These are phyloP conservation scores for Drosophila prolongata DNA, from an alignment of 2,888 invertebrate genomes.

Conservation along the genomic window DNA sequence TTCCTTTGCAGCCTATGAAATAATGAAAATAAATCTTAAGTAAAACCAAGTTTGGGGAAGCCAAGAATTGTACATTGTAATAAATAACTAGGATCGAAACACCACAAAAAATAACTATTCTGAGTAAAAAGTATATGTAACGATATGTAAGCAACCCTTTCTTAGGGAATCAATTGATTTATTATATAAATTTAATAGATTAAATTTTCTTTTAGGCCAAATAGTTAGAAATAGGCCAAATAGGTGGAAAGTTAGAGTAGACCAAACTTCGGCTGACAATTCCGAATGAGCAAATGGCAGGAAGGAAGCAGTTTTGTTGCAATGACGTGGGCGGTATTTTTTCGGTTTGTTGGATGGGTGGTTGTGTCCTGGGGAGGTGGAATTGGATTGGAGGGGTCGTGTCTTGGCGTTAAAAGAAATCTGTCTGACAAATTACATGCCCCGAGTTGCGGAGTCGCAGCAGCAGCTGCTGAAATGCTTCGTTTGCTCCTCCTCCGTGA, in stretches of 20 bases:
- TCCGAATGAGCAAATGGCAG: slow-evolving; percentile 55
- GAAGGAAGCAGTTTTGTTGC: slow-evolving; percentile 68
- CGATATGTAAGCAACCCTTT: too few relatives aligned
- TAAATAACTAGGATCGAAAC: background rate
- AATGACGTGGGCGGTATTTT: slow-evolving; percentile 46
- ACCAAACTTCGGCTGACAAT: background rate
- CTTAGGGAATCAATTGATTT: too few relatives aligned
- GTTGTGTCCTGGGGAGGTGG: background rate
- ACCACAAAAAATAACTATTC: background rate
- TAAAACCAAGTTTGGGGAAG: too few relatives aligned
- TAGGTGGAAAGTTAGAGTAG: slow-evolving; percentile 9
- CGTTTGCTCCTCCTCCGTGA: slow-evolving; percentile 33
- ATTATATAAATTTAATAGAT: background rate
- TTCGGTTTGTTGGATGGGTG: slow-evolving; percentile 12
- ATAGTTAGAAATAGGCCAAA: too few relatives aligned
- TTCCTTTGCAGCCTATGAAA: too few relatives aligned
- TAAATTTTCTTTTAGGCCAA: background rate
- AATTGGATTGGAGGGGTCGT: slow-evolving; percentile 10
- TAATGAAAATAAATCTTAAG: too few relatives aligned
- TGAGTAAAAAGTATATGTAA: too few relatives aligned
- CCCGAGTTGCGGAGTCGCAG: slow-evolving; percentile 40
- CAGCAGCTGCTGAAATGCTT: slow-evolving; percentile 69
- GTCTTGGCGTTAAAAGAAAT: slow-evolving; percentile 64
- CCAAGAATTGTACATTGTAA: background rate
- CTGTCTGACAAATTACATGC: slow-evolving; percentile 78